phyloP scores from a whole-genome alignment of 2,113 vertebrate species.

The Oxyura jamaicensis region DNA sequence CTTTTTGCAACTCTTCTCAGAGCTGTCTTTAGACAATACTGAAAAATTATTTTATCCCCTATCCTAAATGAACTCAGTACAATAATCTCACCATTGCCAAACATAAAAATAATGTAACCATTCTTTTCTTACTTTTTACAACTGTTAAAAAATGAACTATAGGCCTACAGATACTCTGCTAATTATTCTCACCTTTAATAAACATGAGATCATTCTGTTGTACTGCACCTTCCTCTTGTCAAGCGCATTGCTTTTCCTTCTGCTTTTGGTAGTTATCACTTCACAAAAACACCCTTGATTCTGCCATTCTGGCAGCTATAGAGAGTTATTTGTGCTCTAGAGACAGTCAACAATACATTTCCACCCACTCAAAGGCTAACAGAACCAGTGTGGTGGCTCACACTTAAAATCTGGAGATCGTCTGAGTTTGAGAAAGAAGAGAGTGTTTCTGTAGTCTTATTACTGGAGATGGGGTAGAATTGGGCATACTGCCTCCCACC shows the following conservation, averaged over 20 bases:
- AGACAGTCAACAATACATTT: neutral
- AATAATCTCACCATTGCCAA: neutral
- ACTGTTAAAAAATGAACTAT: neutral
- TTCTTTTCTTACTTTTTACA: neutral
- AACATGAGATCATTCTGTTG: neutral
- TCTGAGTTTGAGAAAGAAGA: neutral
- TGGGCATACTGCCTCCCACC: neutral
- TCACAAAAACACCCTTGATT: neutral
- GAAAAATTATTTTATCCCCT: neutral
- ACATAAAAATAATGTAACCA: neutral
- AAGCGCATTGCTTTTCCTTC: neutral
- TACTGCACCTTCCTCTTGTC: neutral
- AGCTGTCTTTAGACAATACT: neutral
- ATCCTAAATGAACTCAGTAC: neutral
- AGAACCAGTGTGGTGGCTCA: neutral
- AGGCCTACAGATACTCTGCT: neutral
- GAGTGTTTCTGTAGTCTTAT: neutral
- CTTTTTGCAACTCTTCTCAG: neutral
- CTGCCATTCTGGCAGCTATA: neutral
- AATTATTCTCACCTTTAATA: neutral
- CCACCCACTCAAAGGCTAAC: neutral
- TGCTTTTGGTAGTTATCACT: neutral
- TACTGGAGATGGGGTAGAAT: accelerated
- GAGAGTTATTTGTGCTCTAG: neutral
- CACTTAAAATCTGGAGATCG: neutral